Evolutionary conservation across 2,888 invertebrate species (phyloP).

Genomic region (Labia minor): DNA sequence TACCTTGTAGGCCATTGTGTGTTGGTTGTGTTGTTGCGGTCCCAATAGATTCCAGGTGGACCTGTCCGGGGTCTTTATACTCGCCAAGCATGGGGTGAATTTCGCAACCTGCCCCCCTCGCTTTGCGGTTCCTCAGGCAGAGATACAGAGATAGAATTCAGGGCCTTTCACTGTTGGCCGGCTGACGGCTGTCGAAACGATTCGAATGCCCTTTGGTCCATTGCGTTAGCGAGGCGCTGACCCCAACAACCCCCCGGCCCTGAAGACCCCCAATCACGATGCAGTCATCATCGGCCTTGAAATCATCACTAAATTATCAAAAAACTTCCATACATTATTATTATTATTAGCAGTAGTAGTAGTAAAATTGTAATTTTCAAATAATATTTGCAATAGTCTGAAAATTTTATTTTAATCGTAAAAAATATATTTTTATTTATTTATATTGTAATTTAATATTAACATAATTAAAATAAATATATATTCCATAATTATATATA

Average conservation of each 20-base stretch:
- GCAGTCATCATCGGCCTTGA: not conserved
- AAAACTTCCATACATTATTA: no score
- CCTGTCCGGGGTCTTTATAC: not conserved
- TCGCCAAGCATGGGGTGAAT: not conserved
- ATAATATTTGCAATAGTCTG: no score
- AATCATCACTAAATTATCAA: not conserved
- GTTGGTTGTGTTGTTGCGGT: not conserved
- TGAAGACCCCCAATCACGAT: constrained; percentile 2
- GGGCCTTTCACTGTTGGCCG: not conserved
- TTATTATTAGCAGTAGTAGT: no score
- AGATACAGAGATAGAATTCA: not conserved
- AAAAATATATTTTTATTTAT: no score
- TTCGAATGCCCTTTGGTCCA: not conserved
- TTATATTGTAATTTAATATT: no score
- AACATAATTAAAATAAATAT: no score
- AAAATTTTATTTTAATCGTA: no score
- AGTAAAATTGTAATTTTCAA: no score
- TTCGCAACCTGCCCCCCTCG: not conserved
- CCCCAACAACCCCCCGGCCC: not conserved
- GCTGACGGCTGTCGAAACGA: not conserved
- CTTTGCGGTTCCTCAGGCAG: constrained; percentile 2
- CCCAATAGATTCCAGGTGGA: not conserved
- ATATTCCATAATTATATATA: no score
- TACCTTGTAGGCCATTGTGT: constrained; percentile 1
- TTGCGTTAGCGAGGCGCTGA: not conserved